phyloP scores from a whole-genome alignment of 2,113 vertebrate genomes.

The Vulpes lagopus region DNA sequence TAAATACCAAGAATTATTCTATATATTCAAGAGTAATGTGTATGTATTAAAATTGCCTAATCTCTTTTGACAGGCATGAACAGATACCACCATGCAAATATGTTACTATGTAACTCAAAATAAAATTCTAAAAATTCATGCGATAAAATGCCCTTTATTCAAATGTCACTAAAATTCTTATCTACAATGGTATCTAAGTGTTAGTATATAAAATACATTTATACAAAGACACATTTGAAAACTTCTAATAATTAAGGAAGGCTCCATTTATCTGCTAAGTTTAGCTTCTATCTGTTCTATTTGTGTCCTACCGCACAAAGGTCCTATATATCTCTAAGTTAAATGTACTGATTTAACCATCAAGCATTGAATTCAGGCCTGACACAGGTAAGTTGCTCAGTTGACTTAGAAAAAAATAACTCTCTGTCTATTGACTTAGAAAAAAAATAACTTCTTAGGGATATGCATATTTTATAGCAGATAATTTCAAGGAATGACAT shows the following conservation, averaged over 20 bases:
- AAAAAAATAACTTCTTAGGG: background rate
- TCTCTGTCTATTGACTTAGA: background rate
- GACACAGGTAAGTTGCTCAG: background rate
- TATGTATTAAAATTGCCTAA: background rate
- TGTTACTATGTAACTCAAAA: background rate
- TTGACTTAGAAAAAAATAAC: background rate
- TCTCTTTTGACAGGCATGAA: background rate
- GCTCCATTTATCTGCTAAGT: background rate
- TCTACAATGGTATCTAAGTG: background rate
- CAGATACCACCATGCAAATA: background rate
- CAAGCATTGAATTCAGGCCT: background rate
- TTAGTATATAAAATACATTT: background rate
- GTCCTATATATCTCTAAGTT: background rate
- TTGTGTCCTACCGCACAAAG: background rate
- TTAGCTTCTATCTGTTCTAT: background rate
- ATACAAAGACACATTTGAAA: background rate
- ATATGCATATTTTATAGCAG: background rate
- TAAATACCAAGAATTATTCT: conserved; percentile 28
- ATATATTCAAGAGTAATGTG: background rate
- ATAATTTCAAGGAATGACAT: conserved; percentile 5
- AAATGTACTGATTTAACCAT: background rate
- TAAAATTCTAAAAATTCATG: background rate
- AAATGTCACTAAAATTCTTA: background rate
- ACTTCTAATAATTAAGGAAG: background rate
- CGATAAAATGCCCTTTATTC: background rate